phyloP scores from a whole-genome alignment of 2,888 invertebrate species.

The Caenorhabditis panamensis region DNA sequence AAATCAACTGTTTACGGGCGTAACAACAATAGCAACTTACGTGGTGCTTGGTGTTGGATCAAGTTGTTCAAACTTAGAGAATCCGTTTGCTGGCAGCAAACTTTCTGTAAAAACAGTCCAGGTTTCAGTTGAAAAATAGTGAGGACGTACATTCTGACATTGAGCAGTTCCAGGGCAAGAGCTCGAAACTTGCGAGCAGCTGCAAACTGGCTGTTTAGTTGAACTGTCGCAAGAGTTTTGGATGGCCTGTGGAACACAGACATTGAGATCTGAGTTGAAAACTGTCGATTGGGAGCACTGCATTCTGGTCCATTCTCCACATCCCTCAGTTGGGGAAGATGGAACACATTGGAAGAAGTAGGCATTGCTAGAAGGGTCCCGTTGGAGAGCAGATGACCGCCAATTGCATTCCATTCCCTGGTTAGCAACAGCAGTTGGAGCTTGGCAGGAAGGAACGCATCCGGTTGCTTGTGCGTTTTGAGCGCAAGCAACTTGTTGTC shows the following conservation, averaged over 20 bases:
- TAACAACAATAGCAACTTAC: too few relatives aligned
- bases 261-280: slow-evolving; percentile 55
- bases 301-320: slow-evolving; percentile 79
- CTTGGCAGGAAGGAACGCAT: slow-evolving; percentile 65
- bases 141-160: slow-evolving; percentile 67
- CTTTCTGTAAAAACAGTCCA: slow-evolving; percentile 74
- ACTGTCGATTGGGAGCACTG: slow-evolving; percentile 75
- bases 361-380: slow-evolving; percentile 66
- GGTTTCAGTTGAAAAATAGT: too few relatives aligned
- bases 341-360: slow-evolving; percentile 80
- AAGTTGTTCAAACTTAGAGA: slow-evolving; percentile 58
- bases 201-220: slow-evolving; percentile 66
- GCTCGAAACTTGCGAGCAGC: slow-evolving; percentile 66
- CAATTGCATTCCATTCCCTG: slow-evolving; percentile 75
- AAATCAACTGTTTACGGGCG: too few relatives aligned
- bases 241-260: slow-evolving; percentile 64
- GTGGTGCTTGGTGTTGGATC: slow-evolving; percentile 68
- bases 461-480: slow-evolving; percentile 65
- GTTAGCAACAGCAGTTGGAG: slow-evolving; percentile 35
- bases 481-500: slow-evolving; percentile 70
- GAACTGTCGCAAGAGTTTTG: slow-evolving; percentile 54
- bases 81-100: slow-evolving; percentile 72
- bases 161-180: slow-evolving; percentile 72
- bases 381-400: slow-evolving; percentile 72
- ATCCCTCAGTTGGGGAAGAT: slow-evolving; percentile 72